A percentile compares a stretch with the other conserved stretches of the same genome.
phyloP scores from a whole-genome alignment of 1,140 invertebrate genomes.

The Rhysida immarginata region DNA sequence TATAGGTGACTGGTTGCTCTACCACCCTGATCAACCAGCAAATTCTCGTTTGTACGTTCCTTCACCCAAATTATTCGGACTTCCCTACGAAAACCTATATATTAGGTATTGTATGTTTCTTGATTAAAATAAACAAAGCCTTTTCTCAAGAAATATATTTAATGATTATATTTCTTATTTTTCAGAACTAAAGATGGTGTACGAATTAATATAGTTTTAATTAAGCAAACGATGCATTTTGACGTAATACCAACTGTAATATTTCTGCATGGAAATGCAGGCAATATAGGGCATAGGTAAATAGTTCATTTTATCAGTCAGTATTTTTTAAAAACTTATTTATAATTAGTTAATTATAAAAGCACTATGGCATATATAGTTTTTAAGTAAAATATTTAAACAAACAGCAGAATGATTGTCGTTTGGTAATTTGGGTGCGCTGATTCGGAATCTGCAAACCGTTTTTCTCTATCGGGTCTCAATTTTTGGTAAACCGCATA shows the following conservation, averaged over 20 bases:
- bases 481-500: no score
- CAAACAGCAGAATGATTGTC: no score
- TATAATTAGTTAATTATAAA: no score
- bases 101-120: conserved; percentile 7
- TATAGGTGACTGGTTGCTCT: conserved; percentile 68
- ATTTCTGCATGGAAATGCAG: conserved; percentile 90
- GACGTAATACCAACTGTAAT: conserved; percentile 57
- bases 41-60: conserved; percentile 74
- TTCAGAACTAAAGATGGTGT: conserved; percentile 53
- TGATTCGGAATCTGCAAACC: no score
- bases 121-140: conserved; percentile 7
- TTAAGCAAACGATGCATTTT: conserved; percentile 53
- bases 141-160: background rate
- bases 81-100: conserved; percentile 68
- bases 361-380: no score
- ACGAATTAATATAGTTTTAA: conserved; percentile 69
- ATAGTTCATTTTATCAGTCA: background rate
- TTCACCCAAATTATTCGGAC: conserved; percentile 59
- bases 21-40: conserved; percentile 71
- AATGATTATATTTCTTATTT: conserved; percentile 9
- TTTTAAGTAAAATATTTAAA: no score
- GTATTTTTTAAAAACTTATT: background rate
- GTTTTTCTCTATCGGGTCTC: no score
- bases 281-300: conserved; percentile 84
- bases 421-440: no score